phyloP scores from a whole-genome alignment of 2,888 invertebrate genomes.

The Dynastes tityus region DNA sequence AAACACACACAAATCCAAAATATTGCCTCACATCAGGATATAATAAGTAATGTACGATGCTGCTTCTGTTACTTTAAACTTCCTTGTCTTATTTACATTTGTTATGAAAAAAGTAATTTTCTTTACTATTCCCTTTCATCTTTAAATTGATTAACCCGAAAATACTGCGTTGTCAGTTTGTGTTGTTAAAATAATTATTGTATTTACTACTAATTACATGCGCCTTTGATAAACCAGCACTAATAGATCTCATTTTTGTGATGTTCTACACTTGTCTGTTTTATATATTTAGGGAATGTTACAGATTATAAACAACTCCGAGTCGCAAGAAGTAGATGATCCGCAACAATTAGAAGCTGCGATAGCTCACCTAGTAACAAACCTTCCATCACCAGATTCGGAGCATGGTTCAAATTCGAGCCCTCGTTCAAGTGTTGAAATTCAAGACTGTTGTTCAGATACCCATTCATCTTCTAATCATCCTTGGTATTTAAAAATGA shows the following conservation, averaged over 20 bases:
- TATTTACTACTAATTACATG: constrained; percentile 3
- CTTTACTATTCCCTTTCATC: no score
- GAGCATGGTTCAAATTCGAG: constrained; percentile 61
- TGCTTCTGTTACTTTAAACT: no score
- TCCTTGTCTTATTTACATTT: no score
- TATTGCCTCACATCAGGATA: no score
- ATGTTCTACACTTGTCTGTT: constrained; percentile 43
- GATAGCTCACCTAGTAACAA: constrained; percentile 79
- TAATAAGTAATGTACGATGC: no score
- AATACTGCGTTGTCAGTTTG: no score
- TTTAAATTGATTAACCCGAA: no score
- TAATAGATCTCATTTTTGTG: constrained; percentile 34
- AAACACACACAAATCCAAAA: no score
- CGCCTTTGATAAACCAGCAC: constrained; percentile 42
- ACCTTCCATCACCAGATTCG: constrained; percentile 70
- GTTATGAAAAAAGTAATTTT: no score
- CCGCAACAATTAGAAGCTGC: constrained; percentile 81
- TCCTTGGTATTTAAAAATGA: constrained; percentile 59
- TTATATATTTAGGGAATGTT: constrained; percentile 47
- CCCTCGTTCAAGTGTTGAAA: constrained; percentile 61
- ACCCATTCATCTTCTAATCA: constrained; percentile 49
- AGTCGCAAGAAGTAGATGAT: constrained; percentile 76
- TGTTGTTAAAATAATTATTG: not conserved
- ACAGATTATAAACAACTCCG: constrained; percentile 43
- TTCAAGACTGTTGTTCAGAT: constrained; percentile 65